Conservation (phyloP, 2,888 invertebrate genomes). For the Volucella inflata region DNA sequence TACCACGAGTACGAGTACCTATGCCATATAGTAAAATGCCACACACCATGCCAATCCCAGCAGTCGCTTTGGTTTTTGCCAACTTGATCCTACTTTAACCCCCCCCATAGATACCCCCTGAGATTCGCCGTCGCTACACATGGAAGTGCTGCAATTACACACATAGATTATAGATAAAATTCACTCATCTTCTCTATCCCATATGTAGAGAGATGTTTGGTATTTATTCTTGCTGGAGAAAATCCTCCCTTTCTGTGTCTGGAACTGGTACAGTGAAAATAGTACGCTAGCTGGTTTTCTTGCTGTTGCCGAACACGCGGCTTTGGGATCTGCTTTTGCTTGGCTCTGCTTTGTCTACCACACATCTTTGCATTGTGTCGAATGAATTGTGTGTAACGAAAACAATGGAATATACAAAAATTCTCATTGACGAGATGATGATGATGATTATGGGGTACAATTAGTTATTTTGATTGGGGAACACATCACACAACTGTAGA, state of each 20-base stretch:
- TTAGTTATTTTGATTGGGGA: constrained; percentile 69
- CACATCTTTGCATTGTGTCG: constrained; percentile 60
- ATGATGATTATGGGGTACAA: constrained; percentile 68
- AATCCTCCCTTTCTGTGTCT: constrained; percentile 48
- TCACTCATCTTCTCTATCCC: constrained; percentile 58
- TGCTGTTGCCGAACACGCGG: constrained; percentile 27
- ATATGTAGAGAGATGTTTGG: constrained; percentile 45
- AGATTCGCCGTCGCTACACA: constrained; percentile 22
- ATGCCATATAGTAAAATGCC: constrained; percentile 23
- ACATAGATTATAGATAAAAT: constrained; percentile 74
- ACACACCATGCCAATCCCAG: neutral
- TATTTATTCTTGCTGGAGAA: constrained; percentile 35
- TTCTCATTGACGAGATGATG: constrained; percentile 66
- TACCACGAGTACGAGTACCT: neutral
- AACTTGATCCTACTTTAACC: constrained; percentile 61
- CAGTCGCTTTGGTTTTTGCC: constrained; percentile 55
- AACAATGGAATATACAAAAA: constrained; percentile 69
- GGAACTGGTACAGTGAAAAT: neutral
- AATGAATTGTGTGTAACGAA: constrained; percentile 64
- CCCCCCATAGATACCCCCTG: neutral
- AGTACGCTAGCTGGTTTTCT: neutral
- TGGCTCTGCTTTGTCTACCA: constrained; percentile 26
- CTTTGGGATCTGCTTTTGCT: neutral
- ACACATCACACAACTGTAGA: constrained; percentile 17
- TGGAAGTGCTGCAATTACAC: constrained; percentile 71